Percentiles rank a stretch among this genome's conserved stretches.
These are phyloP conservation scores for Eufriesea mexicana DNA, from an alignment of 1,140 invertebrate species.

Conservation along the genomic window DNA sequence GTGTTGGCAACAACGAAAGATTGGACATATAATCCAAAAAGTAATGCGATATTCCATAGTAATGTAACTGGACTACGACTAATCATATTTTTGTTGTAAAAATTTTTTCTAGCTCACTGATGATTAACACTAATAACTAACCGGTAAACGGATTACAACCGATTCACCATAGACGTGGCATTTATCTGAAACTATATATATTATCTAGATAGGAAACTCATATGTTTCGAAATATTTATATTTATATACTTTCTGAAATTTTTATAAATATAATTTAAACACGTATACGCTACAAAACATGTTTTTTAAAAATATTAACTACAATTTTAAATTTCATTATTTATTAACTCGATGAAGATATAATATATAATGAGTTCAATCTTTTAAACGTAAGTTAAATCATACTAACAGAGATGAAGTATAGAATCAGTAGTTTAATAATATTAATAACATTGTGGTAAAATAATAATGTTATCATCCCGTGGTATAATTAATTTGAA, in stretches of 20 bases:
- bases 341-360: too few species aligned
- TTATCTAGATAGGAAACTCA: constrained; percentile 7
- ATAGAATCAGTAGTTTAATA: background rate
- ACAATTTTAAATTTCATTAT: background rate
- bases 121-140: constrained; percentile 11
- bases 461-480: background rate
- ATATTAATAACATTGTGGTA: too few species aligned
- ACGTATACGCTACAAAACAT: background rate
- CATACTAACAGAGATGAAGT: background rate
- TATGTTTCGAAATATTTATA: background rate
- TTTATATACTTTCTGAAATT: background rate
- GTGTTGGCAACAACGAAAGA: constrained; percentile 18
- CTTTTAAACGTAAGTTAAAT: background rate
- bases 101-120: background rate
- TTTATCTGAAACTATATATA: constrained; percentile 13
- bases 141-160: constrained; percentile 43
- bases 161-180: constrained; percentile 63
- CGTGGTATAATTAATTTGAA: background rate
- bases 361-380: background rate
- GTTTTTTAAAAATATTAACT: background rate
- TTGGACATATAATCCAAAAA: constrained; percentile 1
- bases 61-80: background rate
- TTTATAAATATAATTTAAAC: background rate
- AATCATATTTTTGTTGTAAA: constrained; percentile 27
- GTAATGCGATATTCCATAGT: constrained; percentile 41